Base-by-base conservation (phyloP, 2,113 vertebrate genomes). In the Platycercus adscitus region DNA sequence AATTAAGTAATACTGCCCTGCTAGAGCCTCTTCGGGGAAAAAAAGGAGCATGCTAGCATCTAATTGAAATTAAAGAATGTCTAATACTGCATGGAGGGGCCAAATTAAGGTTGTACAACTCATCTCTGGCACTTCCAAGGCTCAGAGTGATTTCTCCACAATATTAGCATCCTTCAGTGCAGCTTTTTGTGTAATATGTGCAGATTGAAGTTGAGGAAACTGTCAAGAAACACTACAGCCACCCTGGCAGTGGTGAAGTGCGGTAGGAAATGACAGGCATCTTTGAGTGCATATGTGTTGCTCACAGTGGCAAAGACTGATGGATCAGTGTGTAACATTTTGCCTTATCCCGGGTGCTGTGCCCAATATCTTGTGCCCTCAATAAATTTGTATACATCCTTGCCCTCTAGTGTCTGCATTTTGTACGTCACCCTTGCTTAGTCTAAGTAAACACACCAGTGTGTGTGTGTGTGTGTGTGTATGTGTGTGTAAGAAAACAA, bases 371-470 rank as follows among this genome's bases (percentile, higher is more conserved):
- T 18, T 13, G 46, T 56, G 43, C 89, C 76, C 69, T 29, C 64
- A 21, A 8, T 2, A 14, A 26, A 44, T 10, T 0, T 7, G 25
- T 17, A 63, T 39, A 20, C 88, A 37, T 49, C 79, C 65, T 92
- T 95, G 82, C 79, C 92, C 88, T 96, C 91, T 91, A 87, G 88
- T 89, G 95, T 55, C 88, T 92, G 52, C 83, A 50, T n/a, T 31
- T 20, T 89, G 68, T 65, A 88, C 85, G 10, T 81, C 94, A 94
- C 39, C 69, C 64, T 37, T 6, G 17, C 53, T 89, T 29, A n/a
- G 63, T 6, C 66, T 46, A 6, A 33, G 65, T 44, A 55, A 53
- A 63, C 33, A 7, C 17, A 6, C 31, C 28, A 3, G 0, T 4
- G 10, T 8, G 3, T 39, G 39, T 39, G 39, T 39, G 41, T 5